These are phyloP conservation scores for western clawed frog (Xenopus tropicalis) DNA, from an alignment of 2,113 vertebrate genomes.

Conservation along the genomic window UCB_Xtro_10.0 CM004446.2:143315501-143316000, in stretches of 20 bases:
- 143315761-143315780: constrained; percentile 55
- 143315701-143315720: constrained; percentile 48
- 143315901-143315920: constrained; percentile 39
- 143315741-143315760: constrained; percentile 62
- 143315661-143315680: constrained; percentile 36
- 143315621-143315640: too few species aligned
- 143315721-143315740: constrained; percentile 59
- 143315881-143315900: constrained; percentile 23
- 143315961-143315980: constrained; percentile 15
- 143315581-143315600: too few species aligned
- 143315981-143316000: constrained; percentile 2
- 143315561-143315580: too few species aligned
- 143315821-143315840: constrained; percentile 61
- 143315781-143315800: constrained; percentile 64
- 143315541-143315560: too few species aligned
- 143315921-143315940: neutral
- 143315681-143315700: constrained; percentile 42
- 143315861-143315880: constrained; percentile 63
- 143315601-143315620: too few species aligned
- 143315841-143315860: constrained; percentile 51
- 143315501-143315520: too few species aligned
- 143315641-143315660: neutral
- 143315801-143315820: constrained; percentile 62
- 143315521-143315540: too few species aligned
- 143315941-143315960: constrained; percentile 40